Base-by-base conservation (phyloP, 2,113 vertebrate species). In the Sardina pilchardus region DNA sequence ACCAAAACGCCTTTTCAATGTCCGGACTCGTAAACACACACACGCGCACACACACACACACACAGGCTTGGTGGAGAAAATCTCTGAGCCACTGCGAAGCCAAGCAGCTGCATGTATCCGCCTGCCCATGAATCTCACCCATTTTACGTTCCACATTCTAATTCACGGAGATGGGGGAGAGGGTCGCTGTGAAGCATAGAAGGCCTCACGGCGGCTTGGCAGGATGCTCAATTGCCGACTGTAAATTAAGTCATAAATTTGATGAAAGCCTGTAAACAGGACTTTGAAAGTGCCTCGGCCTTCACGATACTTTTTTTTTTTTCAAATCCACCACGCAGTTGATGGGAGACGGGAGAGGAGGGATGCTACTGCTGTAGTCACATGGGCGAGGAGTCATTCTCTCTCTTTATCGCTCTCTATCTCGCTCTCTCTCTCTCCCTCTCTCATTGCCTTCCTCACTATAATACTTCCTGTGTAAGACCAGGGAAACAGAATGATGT, bases 211-310 rank as follows among this genome's bases (percentile, higher is more conserved):
- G 87, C 80, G 88, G 90, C 89, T 91, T 91, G 86, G 91, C 91
- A 89, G 84, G 82, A 88, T 88, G 84, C 87, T 92, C 89, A 89
- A 92, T 89, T 90, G 88, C 89, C 88, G 87, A 91, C 89, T 89
- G 88, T 91, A 91, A 93, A 90, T 91, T 86, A 92, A 91, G 83
- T 84, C 53, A 83, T 91, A 92, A 89, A 94, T 90, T 88, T 91
- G 86, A 92, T 91, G 87, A 89, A 91, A 36, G 53, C 71, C 78
- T 86, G 44, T 83, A 50, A 19, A 81, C 39, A 42, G 39, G 39
- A 42, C 39, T 42, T 42, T 42, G 39, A 42, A 42, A 42, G 4
- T 42, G 39, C 39, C 39, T 42, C 39, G 39, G 39, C 39, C 39
- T 42, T 42, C 39, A 42, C 4, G 81, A 84, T 89, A 85, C 88